Percentiles rank a stretch among this genome's conserved stretches.
phyloP scores from a whole-genome alignment of 2,113 vertebrate species.

The Anthoscopus minutus region DNA sequence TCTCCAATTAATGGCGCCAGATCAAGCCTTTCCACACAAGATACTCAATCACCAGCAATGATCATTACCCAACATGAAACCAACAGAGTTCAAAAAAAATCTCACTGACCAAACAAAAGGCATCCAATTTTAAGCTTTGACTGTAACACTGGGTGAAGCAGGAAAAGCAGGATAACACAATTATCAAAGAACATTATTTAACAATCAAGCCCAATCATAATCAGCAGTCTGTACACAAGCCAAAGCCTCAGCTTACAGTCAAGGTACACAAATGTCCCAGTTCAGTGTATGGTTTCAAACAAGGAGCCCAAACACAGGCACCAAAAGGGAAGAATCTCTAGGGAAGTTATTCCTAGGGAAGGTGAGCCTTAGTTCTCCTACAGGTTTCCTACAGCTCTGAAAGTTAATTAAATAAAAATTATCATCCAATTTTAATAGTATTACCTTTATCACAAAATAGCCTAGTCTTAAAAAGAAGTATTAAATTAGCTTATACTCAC shows the following conservation, averaged over 20 bases:
- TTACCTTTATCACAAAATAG: not conserved
- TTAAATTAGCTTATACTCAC: not conserved
- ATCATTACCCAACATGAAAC: not conserved
- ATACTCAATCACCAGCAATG: not conserved
- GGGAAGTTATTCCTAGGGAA: not conserved
- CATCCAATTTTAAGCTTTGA: not conserved
- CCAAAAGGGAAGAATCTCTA: not conserved
- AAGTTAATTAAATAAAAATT: not conserved
- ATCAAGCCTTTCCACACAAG: not conserved
- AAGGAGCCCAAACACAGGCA: not conserved
- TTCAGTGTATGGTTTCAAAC: not conserved
- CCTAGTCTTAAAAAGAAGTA: not conserved
- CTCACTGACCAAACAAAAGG: not conserved
- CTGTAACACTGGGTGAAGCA: not conserved
- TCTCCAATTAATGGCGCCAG: not conserved
- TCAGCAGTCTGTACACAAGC: not conserved
- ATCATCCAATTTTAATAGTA: not conserved
- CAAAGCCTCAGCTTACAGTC: not conserved
- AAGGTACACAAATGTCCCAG: not conserved
- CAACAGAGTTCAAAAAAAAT: not conserved
- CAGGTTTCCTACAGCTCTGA: not conserved
- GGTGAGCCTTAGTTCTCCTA: not conserved
- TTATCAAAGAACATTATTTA: not conserved
- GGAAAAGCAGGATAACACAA: not conserved
- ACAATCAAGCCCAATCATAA: not conserved